Percentiles rank a stretch among this genome's conserved stretches.
These are phyloP conservation scores for Sylvilagus floridanus DNA, from an alignment of 2,797 vertebrate genomes.

Conservation along the genomic window DNA sequence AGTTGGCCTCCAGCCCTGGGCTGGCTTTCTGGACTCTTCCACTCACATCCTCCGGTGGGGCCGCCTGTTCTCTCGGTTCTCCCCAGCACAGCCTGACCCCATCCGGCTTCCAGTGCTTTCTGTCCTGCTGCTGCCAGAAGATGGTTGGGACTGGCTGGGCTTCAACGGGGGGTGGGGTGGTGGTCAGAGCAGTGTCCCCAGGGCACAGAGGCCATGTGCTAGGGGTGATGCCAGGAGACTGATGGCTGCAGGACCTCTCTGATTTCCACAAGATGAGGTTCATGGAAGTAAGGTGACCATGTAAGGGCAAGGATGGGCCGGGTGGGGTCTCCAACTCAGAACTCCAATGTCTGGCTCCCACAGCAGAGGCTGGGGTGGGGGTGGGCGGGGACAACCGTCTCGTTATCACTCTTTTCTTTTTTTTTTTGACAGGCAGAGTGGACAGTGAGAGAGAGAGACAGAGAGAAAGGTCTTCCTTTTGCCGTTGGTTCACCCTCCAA, in stretches of 20 bases:
- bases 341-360: not conserved
- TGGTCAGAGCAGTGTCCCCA: not conserved
- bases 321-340: not conserved
- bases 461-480: no score
- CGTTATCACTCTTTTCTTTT: not conserved
- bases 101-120: not conserved
- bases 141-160: not conserved
- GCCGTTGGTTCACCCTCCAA: no score
- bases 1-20: not conserved
- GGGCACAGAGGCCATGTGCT: rapidly evolving
- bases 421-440: no score
- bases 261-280: not conserved
- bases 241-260: not conserved
- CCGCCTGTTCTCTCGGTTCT: not conserved
- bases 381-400: not conserved
- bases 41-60: rapidly evolving
- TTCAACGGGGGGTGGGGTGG: not conserved
- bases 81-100: not conserved
- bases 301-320: not conserved
- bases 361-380: not conserved
- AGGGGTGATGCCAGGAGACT: not conserved
- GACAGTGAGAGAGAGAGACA: no score
- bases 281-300: not conserved
- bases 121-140: not conserved
- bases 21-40: not conserved